Evolutionary conservation across 2,797 vertebrate species (phyloP), one percentile per base, ranked within the genome.

Genomic region (Meda fulgida): DNA sequence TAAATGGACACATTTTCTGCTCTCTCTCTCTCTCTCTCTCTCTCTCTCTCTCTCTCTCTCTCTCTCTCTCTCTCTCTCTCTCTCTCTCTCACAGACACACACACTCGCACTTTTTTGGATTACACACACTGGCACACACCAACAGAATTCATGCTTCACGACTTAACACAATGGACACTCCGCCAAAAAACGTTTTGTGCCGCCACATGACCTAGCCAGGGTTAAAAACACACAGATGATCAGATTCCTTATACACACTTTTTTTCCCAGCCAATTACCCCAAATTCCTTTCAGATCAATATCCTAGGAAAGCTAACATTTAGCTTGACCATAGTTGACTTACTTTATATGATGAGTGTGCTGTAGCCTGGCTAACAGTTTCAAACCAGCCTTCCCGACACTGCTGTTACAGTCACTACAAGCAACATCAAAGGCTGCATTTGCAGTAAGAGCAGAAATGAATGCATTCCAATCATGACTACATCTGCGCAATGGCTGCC

Each of bases 171-270:
- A 69, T 13, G 51, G 82, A 82, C 91, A 91, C 86, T 78, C 85
- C n/a, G 88, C 90, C 92, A 91, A 90, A 91, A 92, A 92, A 90
- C 90, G 90, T 86, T 92, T 92, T 92, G 91, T 67, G 91, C 90
- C 79, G 90, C 89, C 93, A 92, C 91, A 90, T 86, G 85, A 91
- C 90, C 91, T 90, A 90, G 86, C 87, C 91, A 80, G 89, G 88
- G 69, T 83, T 43, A 78, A 31, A 89, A 85, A 81, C 63, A 60
- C 66, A 13, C 79, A 63, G 63, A 46, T 53, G 46, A 70, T 66
- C 71, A 18, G 55, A 83, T 66, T 55, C 16, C 71, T 76, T 75
- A 36, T 48, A 75, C 19, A 23, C 55, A 21, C 3, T 21, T 65
- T 65, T 34, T 43, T 46, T 19, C 65, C 19, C n/a, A 16, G 53